phyloP scores from a whole-genome alignment of 2,888 invertebrate species.

The Chironomus tentans region DNA sequence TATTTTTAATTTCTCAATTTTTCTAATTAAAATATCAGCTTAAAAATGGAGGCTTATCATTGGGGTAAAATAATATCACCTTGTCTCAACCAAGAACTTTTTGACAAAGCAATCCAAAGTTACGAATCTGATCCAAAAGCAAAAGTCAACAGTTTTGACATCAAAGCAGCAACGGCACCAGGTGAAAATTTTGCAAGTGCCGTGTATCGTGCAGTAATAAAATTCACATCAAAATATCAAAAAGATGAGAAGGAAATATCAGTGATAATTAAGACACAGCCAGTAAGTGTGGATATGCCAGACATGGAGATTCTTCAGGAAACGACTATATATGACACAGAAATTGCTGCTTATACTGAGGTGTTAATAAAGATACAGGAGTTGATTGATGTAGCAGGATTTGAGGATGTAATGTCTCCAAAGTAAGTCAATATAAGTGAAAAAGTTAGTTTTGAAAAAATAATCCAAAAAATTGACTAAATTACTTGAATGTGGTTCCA shows the following conservation, averaged over 20 bases:
- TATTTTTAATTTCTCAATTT: no score
- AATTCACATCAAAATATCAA: not conserved
- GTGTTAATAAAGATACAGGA: not conserved
- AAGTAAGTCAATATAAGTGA: no score
- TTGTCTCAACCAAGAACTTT: not conserved
- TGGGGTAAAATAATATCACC: not conserved
- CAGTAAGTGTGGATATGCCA: not conserved
- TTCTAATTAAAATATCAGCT: no score
- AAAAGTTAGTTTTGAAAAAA: no score
- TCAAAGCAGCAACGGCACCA: not conserved
- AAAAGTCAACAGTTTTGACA: not conserved
- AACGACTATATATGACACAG: not conserved
- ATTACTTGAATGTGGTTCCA: no score
- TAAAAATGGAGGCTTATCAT: no score
- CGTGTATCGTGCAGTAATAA: not conserved
- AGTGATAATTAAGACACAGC: not conserved
- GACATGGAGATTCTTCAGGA: not conserved
- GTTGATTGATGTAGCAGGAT: not conserved
- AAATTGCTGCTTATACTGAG: not conserved
- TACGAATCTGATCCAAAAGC: not conserved
- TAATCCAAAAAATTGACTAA: no score
- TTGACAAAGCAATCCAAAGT: not conserved
- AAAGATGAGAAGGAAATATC: not conserved
- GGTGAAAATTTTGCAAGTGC: conserved; percentile 10
- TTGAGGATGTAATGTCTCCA: not conserved